Evolutionary conservation across 1,140 invertebrate genomes (phyloP).

Genomic region (Drosophila simulans): DNA sequence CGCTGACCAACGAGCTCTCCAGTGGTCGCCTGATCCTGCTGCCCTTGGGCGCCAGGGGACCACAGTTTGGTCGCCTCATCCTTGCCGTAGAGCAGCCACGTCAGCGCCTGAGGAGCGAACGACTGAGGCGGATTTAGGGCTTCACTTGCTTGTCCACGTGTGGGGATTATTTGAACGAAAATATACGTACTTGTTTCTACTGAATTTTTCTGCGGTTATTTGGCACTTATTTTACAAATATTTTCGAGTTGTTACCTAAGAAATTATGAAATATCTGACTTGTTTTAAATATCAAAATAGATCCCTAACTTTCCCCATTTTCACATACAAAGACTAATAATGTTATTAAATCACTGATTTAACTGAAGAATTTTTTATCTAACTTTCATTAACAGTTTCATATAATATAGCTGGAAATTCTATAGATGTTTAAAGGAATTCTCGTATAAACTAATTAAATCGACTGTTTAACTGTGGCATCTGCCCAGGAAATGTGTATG

Average conservation of each 20-base stretch:
- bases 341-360: no score
- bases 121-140: constrained; percentile 48
- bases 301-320: no score
- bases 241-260: not conserved
- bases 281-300: no score
- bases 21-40: constrained; percentile 65
- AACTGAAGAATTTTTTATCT: no score
- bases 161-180: constrained; percentile 23
- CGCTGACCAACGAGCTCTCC: constrained; percentile 41
- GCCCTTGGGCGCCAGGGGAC: constrained; percentile 53
- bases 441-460: constrained; percentile 31
- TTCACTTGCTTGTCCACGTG: not conserved
- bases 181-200: constrained; percentile 33
- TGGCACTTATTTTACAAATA: not conserved
- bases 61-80: constrained; percentile 62
- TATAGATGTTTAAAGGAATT: constrained; percentile 4
- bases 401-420: not conserved
- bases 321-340: no score
- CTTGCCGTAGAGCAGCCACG: constrained; percentile 68
- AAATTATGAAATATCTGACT: no score
- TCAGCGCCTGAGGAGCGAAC: constrained; percentile 59
- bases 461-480: constrained; percentile 21
- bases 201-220: not conserved
- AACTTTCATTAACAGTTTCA: no score
- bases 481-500: constrained; percentile 37